A percentile compares a stretch with the other conserved stretches of the same genome.
Conservation (phyloP, 2,797 vertebrate genomes). For the Bradypodion pumilum region DNA sequence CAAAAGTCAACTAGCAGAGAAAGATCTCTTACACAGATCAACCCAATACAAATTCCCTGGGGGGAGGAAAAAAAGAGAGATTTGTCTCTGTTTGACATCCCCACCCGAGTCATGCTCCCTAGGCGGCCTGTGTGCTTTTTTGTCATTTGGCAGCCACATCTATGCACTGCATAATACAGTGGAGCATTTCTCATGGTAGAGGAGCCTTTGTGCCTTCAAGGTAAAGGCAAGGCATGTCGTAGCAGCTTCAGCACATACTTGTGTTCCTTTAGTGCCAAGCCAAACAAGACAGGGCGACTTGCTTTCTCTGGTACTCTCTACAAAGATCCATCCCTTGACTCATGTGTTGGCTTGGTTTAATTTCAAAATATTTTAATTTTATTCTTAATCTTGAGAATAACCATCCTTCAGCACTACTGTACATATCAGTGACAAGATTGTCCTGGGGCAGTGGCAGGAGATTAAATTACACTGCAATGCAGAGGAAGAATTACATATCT, state of each 20-base stretch:
- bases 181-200: conserved; percentile 49
- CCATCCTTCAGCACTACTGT: conserved; percentile 50
- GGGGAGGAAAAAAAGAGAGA: conserved; percentile 74
- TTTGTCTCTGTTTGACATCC: conserved; percentile 75
- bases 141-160: conserved; percentile 65
- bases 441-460: conserved; percentile 44
- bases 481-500: conserved; percentile 6
- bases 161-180: not conserved
- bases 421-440: conserved; percentile 50
- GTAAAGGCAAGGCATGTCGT: conserved; percentile 54
- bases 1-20: conserved; percentile 86
- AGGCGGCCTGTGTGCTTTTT: conserved; percentile 57
- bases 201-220: conserved; percentile 31
- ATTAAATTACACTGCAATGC: conserved; percentile 26
- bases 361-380: conserved; percentile 25
- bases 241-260: conserved; percentile 49
- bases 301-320: conserved; percentile 32
- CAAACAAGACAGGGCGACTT: conserved; percentile 55
- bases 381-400: conserved; percentile 18
- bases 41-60: conserved; percentile 72
- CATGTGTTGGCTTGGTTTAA: conserved; percentile 40
- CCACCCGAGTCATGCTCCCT: conserved; percentile 64
- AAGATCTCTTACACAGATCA: conserved; percentile 73
- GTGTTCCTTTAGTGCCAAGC: conserved; percentile 51
- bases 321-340: conserved; percentile 39